A percentile compares a stretch with the other conserved stretches of the same genome.
phyloP scores from a whole-genome alignment of 2,797 vertebrate species.

The Dallia pectoralis region DNA sequence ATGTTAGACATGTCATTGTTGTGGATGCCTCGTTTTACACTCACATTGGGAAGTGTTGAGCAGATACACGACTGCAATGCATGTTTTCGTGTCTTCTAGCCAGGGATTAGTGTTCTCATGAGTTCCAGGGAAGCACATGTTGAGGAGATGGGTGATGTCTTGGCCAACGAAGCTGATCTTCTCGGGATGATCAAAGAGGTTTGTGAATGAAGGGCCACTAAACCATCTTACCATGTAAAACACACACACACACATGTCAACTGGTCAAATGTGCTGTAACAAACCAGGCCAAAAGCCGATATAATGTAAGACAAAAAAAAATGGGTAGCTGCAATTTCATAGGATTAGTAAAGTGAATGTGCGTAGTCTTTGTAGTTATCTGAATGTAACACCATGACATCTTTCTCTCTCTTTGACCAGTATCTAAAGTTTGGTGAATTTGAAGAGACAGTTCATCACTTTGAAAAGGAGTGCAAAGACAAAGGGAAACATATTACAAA shows the following conservation, averaged over 20 bases:
- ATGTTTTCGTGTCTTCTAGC: slow-evolving; percentile 1
- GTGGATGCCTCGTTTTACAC: background rate
- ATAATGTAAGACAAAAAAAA: background rate
- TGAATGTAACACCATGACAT: background rate
- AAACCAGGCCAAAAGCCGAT: background rate
- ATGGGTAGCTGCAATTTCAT: background rate
- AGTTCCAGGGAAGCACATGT: slow-evolving; percentile 46
- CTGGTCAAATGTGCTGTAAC: background rate
- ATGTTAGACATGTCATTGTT: background rate
- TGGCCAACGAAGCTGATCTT: slow-evolving; percentile 86
- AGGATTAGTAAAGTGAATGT: background rate
- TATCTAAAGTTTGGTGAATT: slow-evolving; percentile 90
- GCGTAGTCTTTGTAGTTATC: background rate
- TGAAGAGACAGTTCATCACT: slow-evolving; percentile 83
- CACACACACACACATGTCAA: background rate
- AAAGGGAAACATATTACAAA: slow-evolving; percentile 86
- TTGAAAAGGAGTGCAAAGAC: slow-evolving; percentile 87
- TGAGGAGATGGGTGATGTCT: slow-evolving; percentile 82
- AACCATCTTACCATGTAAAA: no score
- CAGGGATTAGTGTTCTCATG: slow-evolving; percentile 44
- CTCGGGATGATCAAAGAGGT: slow-evolving; percentile 92
- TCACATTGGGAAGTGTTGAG: background rate
- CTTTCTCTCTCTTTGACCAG: slow-evolving; percentile 61
- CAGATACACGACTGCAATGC: background rate
- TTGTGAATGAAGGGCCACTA: background rate